Evolutionary conservation across 2,888 invertebrate genomes (phyloP).

Genomic region (Chrysomela aeneicollis): DNA sequence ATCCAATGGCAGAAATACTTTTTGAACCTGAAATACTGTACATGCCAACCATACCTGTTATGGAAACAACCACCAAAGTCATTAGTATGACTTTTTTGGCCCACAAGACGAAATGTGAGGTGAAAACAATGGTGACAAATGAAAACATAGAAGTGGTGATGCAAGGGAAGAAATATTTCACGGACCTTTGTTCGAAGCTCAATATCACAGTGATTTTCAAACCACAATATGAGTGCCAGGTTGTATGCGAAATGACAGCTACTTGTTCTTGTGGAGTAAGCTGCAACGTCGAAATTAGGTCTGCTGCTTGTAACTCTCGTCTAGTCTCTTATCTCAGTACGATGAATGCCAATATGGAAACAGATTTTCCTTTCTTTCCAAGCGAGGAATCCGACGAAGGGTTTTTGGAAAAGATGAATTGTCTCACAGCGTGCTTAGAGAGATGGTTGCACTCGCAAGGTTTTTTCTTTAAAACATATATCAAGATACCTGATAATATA

Average conservation of each 20-base stretch:
- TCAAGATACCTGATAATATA: constrained; percentile 52
- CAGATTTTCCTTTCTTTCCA: constrained; percentile 51
- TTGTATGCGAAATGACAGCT: constrained; percentile 38
- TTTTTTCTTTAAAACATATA: constrained; percentile 47
- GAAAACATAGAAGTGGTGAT: constrained; percentile 14
- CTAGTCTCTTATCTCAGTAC: constrained; percentile 50
- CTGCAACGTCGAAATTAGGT: constrained; percentile 40
- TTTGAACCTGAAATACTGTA: constrained; percentile 48
- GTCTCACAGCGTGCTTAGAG: constrained; percentile 52
- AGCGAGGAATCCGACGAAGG: constrained; percentile 27
- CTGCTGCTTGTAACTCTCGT: constrained; percentile 54
- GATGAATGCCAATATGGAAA: constrained; percentile 6
- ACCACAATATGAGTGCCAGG: constrained; percentile 33
- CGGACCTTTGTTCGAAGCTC: background rate
- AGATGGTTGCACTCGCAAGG: constrained; percentile 59
- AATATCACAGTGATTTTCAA: constrained; percentile 20
- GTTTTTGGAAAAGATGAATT: constrained; percentile 48
- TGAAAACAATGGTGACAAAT: constrained; percentile 26
- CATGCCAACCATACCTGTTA: constrained; percentile 53
- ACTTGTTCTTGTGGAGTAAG: constrained; percentile 46
- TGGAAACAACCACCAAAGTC: background rate
- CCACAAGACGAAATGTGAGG: constrained; percentile 37
- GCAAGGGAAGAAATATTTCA: background rate
- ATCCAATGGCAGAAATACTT: constrained; percentile 49
- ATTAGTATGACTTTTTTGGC: constrained; percentile 24